These are phyloP conservation scores for Echinops telfairi DNA, from an alignment of 2,113 vertebrate genomes.

Conservation along the genomic window DNA sequence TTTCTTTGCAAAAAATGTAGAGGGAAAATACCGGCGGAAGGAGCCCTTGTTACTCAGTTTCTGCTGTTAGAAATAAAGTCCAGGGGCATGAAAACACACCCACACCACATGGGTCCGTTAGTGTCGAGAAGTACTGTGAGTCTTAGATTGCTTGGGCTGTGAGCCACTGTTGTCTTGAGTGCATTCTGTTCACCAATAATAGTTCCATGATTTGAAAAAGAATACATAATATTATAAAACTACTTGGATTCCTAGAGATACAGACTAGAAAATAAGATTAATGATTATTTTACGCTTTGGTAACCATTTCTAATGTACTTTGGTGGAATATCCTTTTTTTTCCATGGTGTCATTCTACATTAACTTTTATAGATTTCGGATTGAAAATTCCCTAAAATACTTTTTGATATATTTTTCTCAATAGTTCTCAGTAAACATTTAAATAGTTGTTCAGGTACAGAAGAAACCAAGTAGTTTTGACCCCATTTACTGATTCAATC, in stretches of 20 bases:
- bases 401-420: slow-evolving; percentile 35
- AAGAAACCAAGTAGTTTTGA: slow-evolving; percentile 4
- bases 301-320: background rate
- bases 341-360: slow-evolving; percentile 48
- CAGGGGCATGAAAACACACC: slow-evolving; percentile 18
- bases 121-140: slow-evolving; percentile 16
- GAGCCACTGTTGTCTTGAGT: slow-evolving; percentile 39
- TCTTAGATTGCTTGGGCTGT: slow-evolving; percentile 47
- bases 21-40: background rate
- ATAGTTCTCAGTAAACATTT: slow-evolving; percentile 25
- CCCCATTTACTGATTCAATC: slow-evolving; percentile 6
- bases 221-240: background rate
- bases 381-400: slow-evolving; percentile 45
- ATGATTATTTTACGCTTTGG: too few relatives aligned
- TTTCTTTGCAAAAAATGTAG: slow-evolving; percentile 43
- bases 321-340: background rate
- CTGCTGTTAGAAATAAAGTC: slow-evolving; percentile 52
- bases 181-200: slow-evolving; percentile 42
- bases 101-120: background rate
- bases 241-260: background rate
- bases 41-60: slow-evolving; percentile 33
- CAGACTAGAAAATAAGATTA: background rate
- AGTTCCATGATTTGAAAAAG: slow-evolving; percentile 36
- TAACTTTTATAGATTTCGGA: slow-evolving; percentile 46
- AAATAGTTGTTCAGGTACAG: slow-evolving; percentile 13